Conservation (phyloP, 2,797 vertebrate genomes). For the Liparis tanakae region DNA sequence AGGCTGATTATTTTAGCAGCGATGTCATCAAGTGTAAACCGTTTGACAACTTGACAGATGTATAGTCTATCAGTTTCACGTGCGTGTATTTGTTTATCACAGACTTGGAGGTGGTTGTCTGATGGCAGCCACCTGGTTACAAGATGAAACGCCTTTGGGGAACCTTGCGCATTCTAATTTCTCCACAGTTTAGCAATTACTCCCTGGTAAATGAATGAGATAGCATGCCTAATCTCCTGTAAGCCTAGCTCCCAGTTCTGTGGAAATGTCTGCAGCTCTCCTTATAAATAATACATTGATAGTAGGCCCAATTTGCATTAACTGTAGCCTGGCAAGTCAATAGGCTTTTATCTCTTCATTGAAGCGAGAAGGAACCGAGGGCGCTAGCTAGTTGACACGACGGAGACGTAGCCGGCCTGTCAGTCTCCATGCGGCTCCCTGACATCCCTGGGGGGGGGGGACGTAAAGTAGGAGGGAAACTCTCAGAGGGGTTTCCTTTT, state of each 20-base stretch:
- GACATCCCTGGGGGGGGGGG: conserved; percentile 54
- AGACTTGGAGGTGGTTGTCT: conserved; percentile 59
- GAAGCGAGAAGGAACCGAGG: conserved; percentile 77
- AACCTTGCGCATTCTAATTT: conserved; percentile 80
- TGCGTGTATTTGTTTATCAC: conserved; percentile 64
- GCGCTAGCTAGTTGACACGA: conserved; percentile 72
- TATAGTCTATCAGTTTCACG: conserved; percentile 54
- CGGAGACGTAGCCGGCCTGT: conserved; percentile 70
- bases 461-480: conserved; percentile 40
- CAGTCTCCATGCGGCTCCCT: conserved; percentile 70
- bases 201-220: conserved; percentile 84
- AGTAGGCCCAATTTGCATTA: conserved; percentile 85
- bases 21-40: conserved; percentile 36
- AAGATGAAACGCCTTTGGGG: conserved; percentile 75
- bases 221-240: conserved; percentile 86
- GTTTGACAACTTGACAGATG: conserved; percentile 57
- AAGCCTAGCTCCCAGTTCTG: conserved; percentile 84
- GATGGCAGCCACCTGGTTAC: conserved; percentile 74
- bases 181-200: conserved; percentile 85
- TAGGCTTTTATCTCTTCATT: conserved; percentile 85
- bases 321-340: conserved; percentile 82
- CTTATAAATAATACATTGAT: conserved; percentile 86
- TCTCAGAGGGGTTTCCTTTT: conserved; percentile 43
- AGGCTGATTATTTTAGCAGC: background rate
- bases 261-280: conserved; percentile 80